These are phyloP conservation scores for Drosophila aldrichi DNA, from an alignment of 2,888 invertebrate genomes.

Conservation along the genomic window DNA sequence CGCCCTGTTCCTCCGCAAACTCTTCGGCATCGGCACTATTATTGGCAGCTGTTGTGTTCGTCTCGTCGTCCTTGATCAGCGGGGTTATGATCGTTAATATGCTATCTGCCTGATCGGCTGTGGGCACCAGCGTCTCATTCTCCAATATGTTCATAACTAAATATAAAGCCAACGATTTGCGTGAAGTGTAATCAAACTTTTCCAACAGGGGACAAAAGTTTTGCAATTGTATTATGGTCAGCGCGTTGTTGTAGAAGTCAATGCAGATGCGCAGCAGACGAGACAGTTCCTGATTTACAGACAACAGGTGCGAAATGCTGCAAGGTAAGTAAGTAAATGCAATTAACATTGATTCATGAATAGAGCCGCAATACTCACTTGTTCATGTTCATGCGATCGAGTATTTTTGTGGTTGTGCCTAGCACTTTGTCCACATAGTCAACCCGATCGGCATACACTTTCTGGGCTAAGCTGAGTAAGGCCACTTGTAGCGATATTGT, in stretches of 20 bases:
- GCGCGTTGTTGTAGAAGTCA: constrained; percentile 96
- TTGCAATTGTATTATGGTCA: constrained; percentile 93
- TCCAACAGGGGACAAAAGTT: constrained; percentile 94
- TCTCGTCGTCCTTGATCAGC: constrained; percentile 93
- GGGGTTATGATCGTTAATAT: constrained; percentile 93
- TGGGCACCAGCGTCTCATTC: constrained; percentile 93
- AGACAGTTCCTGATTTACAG: constrained; percentile 96
- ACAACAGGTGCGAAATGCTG: constrained; percentile 85
- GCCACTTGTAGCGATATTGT: constrained; percentile 98
- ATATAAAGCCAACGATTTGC: constrained; percentile 94
- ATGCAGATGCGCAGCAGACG: constrained; percentile 97
- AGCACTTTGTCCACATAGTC: constrained; percentile 98
- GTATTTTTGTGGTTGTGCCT: constrained; percentile 95
- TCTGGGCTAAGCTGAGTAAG: constrained; percentile 96
- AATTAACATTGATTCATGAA: not conserved
- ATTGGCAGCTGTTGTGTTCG: constrained; percentile 84
- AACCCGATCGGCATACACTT: constrained; percentile 97
- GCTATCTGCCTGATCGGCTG: constrained; percentile 94
- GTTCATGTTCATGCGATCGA: constrained; percentile 94
- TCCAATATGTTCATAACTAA: constrained; percentile 96
- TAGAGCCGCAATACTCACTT: constrained; percentile 86
- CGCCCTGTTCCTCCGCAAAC: constrained; percentile 97
- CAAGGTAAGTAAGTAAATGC: constrained; percentile 15
- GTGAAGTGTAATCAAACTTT: constrained; percentile 94
- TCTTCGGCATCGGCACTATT: constrained; percentile 92